A percentile compares a stretch with the other conserved stretches of the same genome.
These are phyloP conservation scores for Prolemur simus DNA, from an alignment of 2,113 vertebrate genomes.

Conservation along the genomic window DNA sequence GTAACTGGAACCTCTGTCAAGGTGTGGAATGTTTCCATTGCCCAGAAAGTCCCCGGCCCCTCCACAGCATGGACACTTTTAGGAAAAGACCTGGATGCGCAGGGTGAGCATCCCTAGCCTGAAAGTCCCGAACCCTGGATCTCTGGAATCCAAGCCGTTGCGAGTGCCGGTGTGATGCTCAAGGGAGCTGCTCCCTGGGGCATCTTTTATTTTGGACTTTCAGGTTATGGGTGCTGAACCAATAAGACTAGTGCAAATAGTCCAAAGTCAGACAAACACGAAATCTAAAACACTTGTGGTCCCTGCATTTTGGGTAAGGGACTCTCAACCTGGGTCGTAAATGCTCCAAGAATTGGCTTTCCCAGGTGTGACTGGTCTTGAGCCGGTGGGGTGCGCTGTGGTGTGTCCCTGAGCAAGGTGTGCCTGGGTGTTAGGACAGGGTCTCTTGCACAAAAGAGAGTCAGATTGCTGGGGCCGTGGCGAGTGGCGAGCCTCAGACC, in stretches of 20 bases:
- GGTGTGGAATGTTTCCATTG: rapidly evolving
- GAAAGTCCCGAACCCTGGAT: not conserved
- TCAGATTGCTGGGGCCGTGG: rapidly evolving
- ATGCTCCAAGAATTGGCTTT: rapidly evolving
- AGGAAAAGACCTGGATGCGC: not conserved
- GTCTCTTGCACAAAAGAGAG: no score
- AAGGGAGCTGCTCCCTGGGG: not conserved
- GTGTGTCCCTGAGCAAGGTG: rapidly evolving
- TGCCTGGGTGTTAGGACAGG: rapidly evolving
- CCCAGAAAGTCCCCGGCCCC: no score
- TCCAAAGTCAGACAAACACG: not conserved
- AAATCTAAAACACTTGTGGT: not conserved
- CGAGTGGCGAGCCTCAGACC: rapidly evolving
- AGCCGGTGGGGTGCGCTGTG: not conserved
- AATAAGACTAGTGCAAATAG: not conserved
- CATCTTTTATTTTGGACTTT: not conserved
- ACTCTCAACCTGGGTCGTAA: rapidly evolving
- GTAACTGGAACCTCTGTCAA: rapidly evolving
- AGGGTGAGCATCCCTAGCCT: not conserved
- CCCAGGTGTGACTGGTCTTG: rapidly evolving
- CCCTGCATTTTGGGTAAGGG: not conserved
- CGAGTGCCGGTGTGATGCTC: not conserved
- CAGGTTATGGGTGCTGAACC: not conserved
- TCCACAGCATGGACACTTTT: no score
- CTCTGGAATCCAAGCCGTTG: not conserved